These are phyloP conservation scores for Sebastes fasciatus DNA, from an alignment of 2,113 vertebrate species.

Conservation along the genomic window DNA sequence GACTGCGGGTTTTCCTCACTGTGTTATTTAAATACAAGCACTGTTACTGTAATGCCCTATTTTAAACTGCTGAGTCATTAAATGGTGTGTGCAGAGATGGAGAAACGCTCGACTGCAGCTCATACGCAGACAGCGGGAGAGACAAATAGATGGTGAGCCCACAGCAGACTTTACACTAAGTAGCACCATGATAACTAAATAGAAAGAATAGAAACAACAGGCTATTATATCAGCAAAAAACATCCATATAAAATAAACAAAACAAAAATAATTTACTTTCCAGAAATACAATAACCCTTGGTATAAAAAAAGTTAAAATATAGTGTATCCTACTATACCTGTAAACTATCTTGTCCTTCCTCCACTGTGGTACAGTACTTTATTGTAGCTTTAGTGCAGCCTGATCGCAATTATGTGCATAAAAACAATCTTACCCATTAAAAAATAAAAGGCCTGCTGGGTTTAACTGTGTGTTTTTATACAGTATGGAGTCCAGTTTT, in stretches of 20 bases:
- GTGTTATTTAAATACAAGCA: constrained; percentile 59
- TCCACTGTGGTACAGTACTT: constrained; percentile 47
- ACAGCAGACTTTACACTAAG: constrained; percentile 35
- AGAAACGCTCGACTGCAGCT: constrained; percentile 34
- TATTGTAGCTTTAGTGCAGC: constrained; percentile 33
- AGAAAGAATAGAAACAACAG: constrained; percentile 32
- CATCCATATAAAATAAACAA: constrained; percentile 47
- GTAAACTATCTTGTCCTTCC: constrained; percentile 44
- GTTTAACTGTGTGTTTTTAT: constrained; percentile 43
- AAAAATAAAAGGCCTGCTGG: constrained; percentile 60
- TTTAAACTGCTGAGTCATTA: constrained; percentile 71
- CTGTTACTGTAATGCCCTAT: constrained; percentile 68
- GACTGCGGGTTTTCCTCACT: constrained; percentile 65
- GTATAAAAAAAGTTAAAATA: constrained; percentile 64
- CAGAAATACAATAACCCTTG: constrained; percentile 60
- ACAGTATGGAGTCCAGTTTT: constrained; percentile 63
- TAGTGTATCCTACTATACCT: constrained; percentile 34
- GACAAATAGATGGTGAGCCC: constrained; percentile 28
- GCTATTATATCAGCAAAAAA: constrained; percentile 44
- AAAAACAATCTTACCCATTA: constrained; percentile 57
- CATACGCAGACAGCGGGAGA: constrained; percentile 6
- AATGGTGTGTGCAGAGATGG: constrained; percentile 20
- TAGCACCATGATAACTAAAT: constrained; percentile 73
- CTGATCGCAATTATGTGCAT: constrained; percentile 49
- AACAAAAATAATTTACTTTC: constrained; percentile 70